Evolutionary conservation across 2,797 vertebrate species (phyloP), one percentile per base, ranked within the genome.

Genomic region (Tangara arthus): DNA sequence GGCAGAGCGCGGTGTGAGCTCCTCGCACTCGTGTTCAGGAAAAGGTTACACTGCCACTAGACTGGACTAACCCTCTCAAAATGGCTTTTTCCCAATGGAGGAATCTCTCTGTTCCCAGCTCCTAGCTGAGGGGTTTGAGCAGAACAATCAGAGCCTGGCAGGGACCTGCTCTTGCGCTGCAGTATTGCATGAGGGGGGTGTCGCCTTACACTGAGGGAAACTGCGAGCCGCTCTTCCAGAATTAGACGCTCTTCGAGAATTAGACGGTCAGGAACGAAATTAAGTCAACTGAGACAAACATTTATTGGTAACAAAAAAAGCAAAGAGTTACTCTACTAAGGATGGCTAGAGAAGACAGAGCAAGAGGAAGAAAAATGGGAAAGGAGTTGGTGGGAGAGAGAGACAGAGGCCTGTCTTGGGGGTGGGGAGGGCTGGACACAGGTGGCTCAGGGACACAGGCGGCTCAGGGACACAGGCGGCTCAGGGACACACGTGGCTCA

Each of bases 1-100:
- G 19, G 3, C 34, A 23, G 66, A 52, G 24, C 0, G 0, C 1
- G 2, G 30, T 5, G 52, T 11, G 61, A 59, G 52, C 39, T 24
- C 66, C 5, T 3, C 8, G 28, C 26, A 41, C 2, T 1, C 19
- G 4, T 12, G 9, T 39, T 79, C 47, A 39, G 39, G 28, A 12
- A 56, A 47, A 55, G 61, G 55, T 61, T 55, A 12, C 17, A 23
- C 41, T 83, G 59, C 70, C 57, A 13, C 60, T 53, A 30, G n/a
- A 24, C 52, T 35, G 53, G 22, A 49, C 22, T 80, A 49, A 16
- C 16, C 18, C 12, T 19, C 60, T 64, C 57, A 39, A 56, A 80
- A 68, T 26, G 52, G 32, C 26, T 64, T 73, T 49, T 44, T 66
- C 53, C 64, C 52, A 17, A 26, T 52, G 65, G 49, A 63, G 32